A percentile compares a stretch with the other conserved stretches of the same genome.
phyloP scores from a whole-genome alignment of 2,888 invertebrate species.

The Conomelus anceps region DNA sequence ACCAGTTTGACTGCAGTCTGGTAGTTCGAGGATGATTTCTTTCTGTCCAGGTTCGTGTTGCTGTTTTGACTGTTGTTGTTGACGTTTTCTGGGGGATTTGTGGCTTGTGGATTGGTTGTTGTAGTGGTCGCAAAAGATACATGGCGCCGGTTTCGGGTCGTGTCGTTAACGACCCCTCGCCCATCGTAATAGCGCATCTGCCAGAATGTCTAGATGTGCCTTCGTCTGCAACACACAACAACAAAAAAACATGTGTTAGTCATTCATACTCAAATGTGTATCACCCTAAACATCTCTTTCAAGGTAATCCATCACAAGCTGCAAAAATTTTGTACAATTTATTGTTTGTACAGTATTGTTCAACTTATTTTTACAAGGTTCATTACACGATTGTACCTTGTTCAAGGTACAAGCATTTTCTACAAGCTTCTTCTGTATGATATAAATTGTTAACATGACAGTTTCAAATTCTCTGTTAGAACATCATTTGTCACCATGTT shows the following conservation, averaged over 20 bases:
- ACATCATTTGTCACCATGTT: no score
- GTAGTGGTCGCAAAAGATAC: conserved; percentile 14
- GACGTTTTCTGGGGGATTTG: conserved; percentile 9
- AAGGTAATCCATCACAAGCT: no score
- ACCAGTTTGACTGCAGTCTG: neutral
- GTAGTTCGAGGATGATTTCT: neutral
- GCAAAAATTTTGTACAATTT: no score
- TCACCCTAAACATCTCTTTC: no score
- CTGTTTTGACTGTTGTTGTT: neutral
- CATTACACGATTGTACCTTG: no score
- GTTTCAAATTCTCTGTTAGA: no score
- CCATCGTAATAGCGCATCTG: conserved; percentile 89
- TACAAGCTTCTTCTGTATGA: no score
- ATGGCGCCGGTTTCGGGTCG: conserved; percentile 10
- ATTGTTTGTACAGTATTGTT: no score
- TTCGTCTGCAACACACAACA: conserved; percentile 68
- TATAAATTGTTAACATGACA: no score
- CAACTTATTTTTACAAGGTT: no score
- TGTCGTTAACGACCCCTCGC: conserved; percentile 77
- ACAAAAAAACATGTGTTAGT: neutral
- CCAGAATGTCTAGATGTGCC: conserved; percentile 88
- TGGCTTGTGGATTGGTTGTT: conserved; percentile 15
- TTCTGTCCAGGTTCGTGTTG: no score
- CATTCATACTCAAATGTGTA: neutral
- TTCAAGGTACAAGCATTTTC: no score